Evolutionary conservation across 2,113 vertebrate species (phyloP).

Genomic region (Pelvicachromis taeniatus): DNA sequence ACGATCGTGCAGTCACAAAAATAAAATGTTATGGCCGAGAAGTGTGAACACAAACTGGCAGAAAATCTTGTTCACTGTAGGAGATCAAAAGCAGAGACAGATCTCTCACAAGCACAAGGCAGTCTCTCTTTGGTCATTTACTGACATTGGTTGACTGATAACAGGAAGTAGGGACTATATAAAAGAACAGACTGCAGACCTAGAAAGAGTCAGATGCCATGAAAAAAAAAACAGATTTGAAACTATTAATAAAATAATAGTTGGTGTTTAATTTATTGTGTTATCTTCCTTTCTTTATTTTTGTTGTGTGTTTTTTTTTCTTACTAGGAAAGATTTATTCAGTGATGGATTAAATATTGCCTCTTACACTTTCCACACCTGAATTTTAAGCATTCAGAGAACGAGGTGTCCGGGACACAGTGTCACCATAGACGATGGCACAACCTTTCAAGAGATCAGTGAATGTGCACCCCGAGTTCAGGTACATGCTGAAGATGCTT

Average conservation of each 20-base stretch:
- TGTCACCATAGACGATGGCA: neutral
- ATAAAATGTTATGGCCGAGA: neutral
- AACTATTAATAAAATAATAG: neutral
- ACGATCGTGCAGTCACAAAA: neutral
- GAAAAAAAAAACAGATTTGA: neutral
- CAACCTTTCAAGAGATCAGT: neutral
- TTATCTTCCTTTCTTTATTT: neutral
- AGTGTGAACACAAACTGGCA: neutral
- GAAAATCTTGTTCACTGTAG: neutral
- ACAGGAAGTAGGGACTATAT: neutral
- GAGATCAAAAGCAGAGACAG: neutral
- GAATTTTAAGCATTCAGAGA: neutral
- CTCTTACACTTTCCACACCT: neutral
- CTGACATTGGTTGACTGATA: neutral
- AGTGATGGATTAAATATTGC: neutral
- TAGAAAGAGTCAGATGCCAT: neutral
- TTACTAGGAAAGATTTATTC: neutral
- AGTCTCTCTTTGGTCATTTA: neutral
- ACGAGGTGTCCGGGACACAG: neutral
- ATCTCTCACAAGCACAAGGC: neutral
- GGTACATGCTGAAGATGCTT: neutral
- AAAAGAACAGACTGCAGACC: neutral
- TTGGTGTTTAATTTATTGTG: neutral
- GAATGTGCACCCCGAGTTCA: neutral
- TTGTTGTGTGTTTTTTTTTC: accelerated